Base-by-base conservation (phyloP, 1,140 invertebrate species). In the Babylonia areolata region DNA sequence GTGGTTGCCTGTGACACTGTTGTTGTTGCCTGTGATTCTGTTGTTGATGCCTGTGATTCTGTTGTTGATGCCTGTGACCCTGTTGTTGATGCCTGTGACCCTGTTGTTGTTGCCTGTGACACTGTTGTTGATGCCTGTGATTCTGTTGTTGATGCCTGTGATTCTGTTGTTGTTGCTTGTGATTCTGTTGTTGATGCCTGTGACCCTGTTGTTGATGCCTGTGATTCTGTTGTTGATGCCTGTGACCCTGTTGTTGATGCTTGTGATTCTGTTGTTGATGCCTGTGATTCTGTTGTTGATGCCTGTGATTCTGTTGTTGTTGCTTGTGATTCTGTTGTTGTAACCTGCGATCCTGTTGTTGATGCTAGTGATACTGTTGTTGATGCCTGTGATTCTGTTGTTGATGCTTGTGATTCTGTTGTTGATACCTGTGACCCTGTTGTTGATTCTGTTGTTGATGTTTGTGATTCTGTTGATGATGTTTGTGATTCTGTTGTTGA, bases 91-190 rank as follows among this genome's bases (percentile, higher is more conserved):
- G 81, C 12, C 39, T 17, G 5, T n/a, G n/a, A n/a, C 3, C 20
- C 42, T 80, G 81, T 79, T 54, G 85, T 81, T 33, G 31, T 17
- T 64, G 80, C 40, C 17, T 71, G 77, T n/a, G 71, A 78, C 17
- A 15, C 42, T 40, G 69, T 42, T 42, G n/a, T 58, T 71, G 80
- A 51, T 69, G 54, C 78, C 85, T 42, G 2, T 81, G 69, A 33
- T 12, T 2, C 82, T 37, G 77, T 79, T 73, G 71, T 73, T 28
- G 58, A 28, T 64, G 58, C 28, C 28, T 23, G 17, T 64, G 35
- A 9, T 77, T 31, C n/a, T 31, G n/a, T 31, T 69, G 20, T 23
- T 69, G 58, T 31, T 23, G n/a, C n/a, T n/a, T 46, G 42, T 28
- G 64, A 28, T 69, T 12, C 15, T 69, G 64, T 69, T 69, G 64